Evolutionary conservation across 2,888 invertebrate species (phyloP).

Genomic region (Thymelicus acteon): DNA sequence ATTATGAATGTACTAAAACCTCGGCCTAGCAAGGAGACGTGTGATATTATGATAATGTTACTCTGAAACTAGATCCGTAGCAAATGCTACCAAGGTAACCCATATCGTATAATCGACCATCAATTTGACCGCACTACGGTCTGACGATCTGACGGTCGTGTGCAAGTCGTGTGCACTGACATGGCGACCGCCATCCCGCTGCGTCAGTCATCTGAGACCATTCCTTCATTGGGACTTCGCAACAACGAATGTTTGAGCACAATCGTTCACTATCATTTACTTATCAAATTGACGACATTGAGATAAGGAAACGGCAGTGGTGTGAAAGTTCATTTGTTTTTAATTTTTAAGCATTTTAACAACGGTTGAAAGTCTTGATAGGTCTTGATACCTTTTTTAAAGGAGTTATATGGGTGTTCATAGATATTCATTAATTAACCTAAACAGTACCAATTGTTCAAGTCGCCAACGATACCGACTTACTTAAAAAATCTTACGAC

Average conservation of each 20-base stretch:
- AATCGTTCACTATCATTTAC: neutral
- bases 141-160: conserved; percentile 20
- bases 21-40: no score
- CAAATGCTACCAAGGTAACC: conserved; percentile 27
- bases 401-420: no score
- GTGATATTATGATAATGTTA: neutral
- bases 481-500: no score
- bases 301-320: no score
- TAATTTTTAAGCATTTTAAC: no score
- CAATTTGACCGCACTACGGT: conserved; percentile 15
- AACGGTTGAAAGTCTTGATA: no score
- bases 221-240: conserved; percentile 6
- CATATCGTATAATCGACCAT: conserved; percentile 11
- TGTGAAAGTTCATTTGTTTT: no score
- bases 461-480: no score
- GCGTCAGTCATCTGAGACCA: conserved; percentile 9
- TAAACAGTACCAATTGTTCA: no score
- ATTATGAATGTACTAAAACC: no score
- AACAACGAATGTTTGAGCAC: conserved; percentile 4
- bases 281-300: neutral
- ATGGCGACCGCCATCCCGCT: neutral
- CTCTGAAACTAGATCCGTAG: conserved; percentile 12
- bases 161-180: neutral
- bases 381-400: no score
- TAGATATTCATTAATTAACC: no score